Percentiles rank a stretch among this genome's conserved stretches.
Evolutionary conservation across 2,113 vertebrate species (phyloP).

Genomic region (Felis catus): F.catus_Fca126_mat1.0 CM031414.1:117369001-117369500

Average conservation of each 20-base stretch:
- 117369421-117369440: neutral
- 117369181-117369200: neutral
- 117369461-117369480: neutral
- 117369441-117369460: neutral
- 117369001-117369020: neutral
- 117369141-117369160: neutral
- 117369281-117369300: neutral
- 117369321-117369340: neutral
- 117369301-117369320: neutral
- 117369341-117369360: neutral
- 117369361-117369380: too few relatives aligned
- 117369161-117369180: neutral
- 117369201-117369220: neutral
- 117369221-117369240: neutral
- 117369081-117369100: neutral
- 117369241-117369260: neutral
- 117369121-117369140: neutral
- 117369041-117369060: conserved; percentile 24
- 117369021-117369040: conserved; percentile 49
- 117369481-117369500: neutral
- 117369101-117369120: neutral
- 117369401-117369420: neutral
- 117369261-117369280: neutral
- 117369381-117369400: neutral
- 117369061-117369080: neutral